Conservation (phyloP, 2,797 vertebrate genomes). For the Peromyscus eremicus region DNA sequence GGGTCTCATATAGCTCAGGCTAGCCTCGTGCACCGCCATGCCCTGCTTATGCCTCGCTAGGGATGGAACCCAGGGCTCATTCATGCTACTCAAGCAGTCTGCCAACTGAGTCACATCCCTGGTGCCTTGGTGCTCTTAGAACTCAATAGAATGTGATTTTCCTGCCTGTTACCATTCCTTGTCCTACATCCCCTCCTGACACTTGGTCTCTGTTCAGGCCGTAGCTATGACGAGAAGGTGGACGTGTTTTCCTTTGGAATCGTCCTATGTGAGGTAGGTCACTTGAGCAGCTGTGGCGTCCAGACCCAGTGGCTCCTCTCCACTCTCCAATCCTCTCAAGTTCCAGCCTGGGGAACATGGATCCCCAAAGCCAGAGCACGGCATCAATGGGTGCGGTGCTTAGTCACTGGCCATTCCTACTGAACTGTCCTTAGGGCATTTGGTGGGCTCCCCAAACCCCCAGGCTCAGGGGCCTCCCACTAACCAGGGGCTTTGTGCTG, state of each 20-base stretch:
- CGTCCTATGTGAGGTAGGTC: slow-evolving; percentile 96
- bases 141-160: not conserved
- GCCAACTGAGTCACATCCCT: no score
- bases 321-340: accelerated
- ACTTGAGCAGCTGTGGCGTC: accelerated
- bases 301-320: not conserved
- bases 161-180: not conserved
- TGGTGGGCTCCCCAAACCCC: not conserved
- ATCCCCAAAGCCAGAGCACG: not conserved
- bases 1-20: not conserved
- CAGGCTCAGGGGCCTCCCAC: accelerated
- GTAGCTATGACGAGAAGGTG: slow-evolving; percentile 98
- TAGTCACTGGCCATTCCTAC: not conserved
- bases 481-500: slow-evolving; percentile 10
- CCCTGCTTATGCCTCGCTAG: not conserved
- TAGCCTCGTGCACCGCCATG: not conserved
- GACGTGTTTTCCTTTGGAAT: slow-evolving; percentile 99
- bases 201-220: slow-evolving; percentile 88
- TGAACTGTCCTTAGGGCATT: not conserved
- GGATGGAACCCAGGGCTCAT: not conserved
- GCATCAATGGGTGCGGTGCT: not conserved
- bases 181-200: not conserved
- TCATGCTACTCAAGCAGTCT: not conserved
- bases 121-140: not conserved
- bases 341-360: not conserved